Evolutionary conservation across 1,140 invertebrate species (phyloP).

Genomic region (Mercenaria mercenaria): DNA sequence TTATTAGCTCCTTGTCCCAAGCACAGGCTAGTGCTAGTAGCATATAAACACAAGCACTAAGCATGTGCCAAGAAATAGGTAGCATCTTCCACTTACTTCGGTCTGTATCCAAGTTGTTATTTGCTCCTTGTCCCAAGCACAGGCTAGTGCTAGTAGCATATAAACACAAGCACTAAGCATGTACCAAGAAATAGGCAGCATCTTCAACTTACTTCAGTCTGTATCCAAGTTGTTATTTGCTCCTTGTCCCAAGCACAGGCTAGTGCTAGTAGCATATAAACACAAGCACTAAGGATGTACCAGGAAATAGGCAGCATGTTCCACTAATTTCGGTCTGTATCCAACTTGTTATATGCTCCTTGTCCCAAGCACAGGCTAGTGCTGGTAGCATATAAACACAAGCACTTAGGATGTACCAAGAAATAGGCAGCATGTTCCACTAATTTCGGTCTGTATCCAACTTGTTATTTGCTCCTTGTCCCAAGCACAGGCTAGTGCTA

Average conservation of each 20-base stretch:
- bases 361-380: slow-evolving; percentile 38
- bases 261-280: slow-evolving; percentile 12
- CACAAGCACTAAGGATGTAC: slow-evolving; percentile 20
- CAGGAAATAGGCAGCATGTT: not conserved
- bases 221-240: not conserved
- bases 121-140: slow-evolving; percentile 29
- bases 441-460: not conserved
- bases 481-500: slow-evolving; percentile 3
- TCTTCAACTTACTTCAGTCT: not conserved
- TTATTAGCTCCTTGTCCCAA: not conserved
- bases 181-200: slow-evolving; percentile 4
- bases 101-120: not conserved
- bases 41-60: slow-evolving; percentile 4
- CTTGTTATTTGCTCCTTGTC: not conserved
- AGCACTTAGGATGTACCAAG: slow-evolving; percentile 24
- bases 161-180: slow-evolving; percentile 1
- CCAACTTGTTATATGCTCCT: not conserved
- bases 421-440: not conserved
- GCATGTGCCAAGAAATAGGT: slow-evolving; percentile 18
- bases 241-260: slow-evolving; percentile 5
- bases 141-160: slow-evolving; percentile 42
- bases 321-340: not conserved
- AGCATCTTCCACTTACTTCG: not conserved
- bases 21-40: slow-evolving; percentile 39
- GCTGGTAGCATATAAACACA: slow-evolving; percentile 2